Evolutionary conservation across 2,888 invertebrate species (phyloP).

Genomic region (Suillia variegata): DNA sequence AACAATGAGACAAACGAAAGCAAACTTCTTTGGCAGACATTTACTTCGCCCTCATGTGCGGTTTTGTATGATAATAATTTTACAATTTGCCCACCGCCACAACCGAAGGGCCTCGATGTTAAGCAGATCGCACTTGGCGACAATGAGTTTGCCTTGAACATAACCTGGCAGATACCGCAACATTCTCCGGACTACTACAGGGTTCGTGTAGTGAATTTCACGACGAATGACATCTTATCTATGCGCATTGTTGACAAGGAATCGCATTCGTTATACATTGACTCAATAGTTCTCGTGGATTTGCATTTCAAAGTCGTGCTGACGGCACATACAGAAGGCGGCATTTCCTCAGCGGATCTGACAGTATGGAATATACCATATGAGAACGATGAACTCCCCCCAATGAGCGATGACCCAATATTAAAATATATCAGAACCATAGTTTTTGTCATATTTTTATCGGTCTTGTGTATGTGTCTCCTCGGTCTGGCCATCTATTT

Average conservation of each 20-base stretch:
- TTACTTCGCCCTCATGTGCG: conserved; percentile 63
- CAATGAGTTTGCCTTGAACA: conserved; percentile 57
- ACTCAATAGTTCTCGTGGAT: too few relatives aligned
- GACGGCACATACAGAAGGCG: too few relatives aligned
- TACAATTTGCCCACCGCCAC: conserved; percentile 61
- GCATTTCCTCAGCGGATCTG: too few relatives aligned
- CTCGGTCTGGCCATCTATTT: too few relatives aligned
- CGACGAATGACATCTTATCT: conserved; percentile 27
- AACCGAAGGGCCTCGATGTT: conserved; percentile 53
- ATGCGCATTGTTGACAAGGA: conserved; percentile 36
- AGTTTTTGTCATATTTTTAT: too few relatives aligned
- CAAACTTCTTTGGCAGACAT: conserved; percentile 46
- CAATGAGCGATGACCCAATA: too few relatives aligned
- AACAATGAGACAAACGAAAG: conserved; percentile 50
- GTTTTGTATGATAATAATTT: conserved; percentile 61
- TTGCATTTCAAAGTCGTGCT: too few relatives aligned
- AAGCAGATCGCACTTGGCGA: conserved; percentile 44
- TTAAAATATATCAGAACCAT: too few relatives aligned
- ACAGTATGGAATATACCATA: too few relatives aligned
- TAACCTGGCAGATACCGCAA: conserved; percentile 63
- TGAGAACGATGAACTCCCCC: too few relatives aligned
- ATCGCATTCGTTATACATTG: too few relatives aligned
- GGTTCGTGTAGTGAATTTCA: conserved; percentile 49
- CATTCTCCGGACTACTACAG: conserved; percentile 63
- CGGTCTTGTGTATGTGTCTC: too few relatives aligned